These are phyloP conservation scores for Drosophila kanapiae DNA, from an alignment of 1,140 invertebrate species.

Conservation along the genomic window DNA sequence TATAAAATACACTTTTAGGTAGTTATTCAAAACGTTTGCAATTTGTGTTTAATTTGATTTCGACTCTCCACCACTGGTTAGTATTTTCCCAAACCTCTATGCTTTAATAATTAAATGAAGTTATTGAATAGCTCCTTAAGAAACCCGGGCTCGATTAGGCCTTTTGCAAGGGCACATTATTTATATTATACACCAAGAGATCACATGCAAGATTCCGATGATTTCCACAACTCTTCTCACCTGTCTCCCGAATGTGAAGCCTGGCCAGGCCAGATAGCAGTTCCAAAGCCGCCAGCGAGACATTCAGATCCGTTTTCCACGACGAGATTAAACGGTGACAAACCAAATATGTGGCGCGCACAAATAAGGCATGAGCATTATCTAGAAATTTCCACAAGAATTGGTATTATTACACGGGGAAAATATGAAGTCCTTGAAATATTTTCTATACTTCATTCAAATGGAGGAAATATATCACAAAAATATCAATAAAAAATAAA, in stretches of 20 bases:
- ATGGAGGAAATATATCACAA: neutral
- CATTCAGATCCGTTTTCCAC: conserved; percentile 98
- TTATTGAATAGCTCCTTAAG: too few relatives aligned
- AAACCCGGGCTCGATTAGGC: too few relatives aligned
- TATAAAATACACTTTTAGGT: too few relatives aligned
- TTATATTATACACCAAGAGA: conserved; percentile 2
- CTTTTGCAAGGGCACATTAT: conserved; percentile 7
- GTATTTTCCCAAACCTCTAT: neutral
- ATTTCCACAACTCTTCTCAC: conserved; percentile 85
- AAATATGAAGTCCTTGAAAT: neutral
- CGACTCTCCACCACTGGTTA: neutral
- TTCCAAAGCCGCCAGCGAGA: conserved; percentile 97
- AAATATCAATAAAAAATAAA: conserved; percentile 1
- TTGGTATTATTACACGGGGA: neutral
- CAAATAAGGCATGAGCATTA: conserved; percentile 90
- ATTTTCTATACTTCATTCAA: neutral
- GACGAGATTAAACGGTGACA: conserved; percentile 97
- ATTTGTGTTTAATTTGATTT: neutral
- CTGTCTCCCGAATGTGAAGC: conserved; percentile 93
- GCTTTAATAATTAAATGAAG: neutral
- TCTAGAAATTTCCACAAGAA: conserved; percentile 43
- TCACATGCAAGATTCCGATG: conserved; percentile 1
- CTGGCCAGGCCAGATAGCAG: conserved; percentile 95
- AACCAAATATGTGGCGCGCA: conserved; percentile 95
- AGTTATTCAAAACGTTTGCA: neutral